Percentiles rank a stretch among this genome's conserved stretches.
Conservation (phyloP, 2,113 vertebrate genomes). For the Mugil cephalus region DNA sequence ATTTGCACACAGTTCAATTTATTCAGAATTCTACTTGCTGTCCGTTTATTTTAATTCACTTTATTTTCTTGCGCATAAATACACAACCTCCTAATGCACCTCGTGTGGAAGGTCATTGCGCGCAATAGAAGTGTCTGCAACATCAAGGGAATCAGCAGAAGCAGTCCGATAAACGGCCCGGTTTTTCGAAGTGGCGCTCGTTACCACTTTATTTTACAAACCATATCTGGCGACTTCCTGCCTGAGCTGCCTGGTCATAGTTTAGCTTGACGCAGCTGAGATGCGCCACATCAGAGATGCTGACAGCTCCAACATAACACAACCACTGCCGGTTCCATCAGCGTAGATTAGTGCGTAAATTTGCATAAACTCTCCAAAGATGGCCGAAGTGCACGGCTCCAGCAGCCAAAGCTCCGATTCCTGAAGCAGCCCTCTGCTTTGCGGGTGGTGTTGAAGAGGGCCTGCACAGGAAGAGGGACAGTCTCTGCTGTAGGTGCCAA, state of each 20-base stretch:
- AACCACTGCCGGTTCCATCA: conserved; percentile 43
- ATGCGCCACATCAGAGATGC: conserved; percentile 74
- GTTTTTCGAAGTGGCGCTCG: no score
- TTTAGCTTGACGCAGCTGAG: conserved; percentile 47
- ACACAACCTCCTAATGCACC: no score
- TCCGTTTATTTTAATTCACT: no score
- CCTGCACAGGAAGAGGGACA: conserved; percentile 5
- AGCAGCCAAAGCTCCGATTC: conserved; percentile 1
- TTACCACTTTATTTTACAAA: conserved; percentile 57
- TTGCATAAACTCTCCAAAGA: conserved; percentile 61
- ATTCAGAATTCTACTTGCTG: no score
- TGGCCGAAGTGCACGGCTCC: conserved; percentile 40
- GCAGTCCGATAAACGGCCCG: no score
- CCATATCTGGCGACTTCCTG: conserved; percentile 20
- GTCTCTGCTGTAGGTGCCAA: neutral
- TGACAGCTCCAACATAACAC: conserved; percentile 62
- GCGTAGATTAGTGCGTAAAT: conserved; percentile 62
- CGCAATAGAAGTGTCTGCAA: no score
- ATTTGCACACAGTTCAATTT: no score
- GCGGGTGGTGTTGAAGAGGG: conserved; percentile 2
- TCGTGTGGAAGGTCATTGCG: no score
- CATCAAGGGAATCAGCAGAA: no score
- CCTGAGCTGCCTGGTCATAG: neutral
- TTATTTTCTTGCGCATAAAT: no score
- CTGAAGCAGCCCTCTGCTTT: neutral